phyloP scores from a whole-genome alignment of 1,140 invertebrate species.

The Akabosia matsudoensis region DNA sequence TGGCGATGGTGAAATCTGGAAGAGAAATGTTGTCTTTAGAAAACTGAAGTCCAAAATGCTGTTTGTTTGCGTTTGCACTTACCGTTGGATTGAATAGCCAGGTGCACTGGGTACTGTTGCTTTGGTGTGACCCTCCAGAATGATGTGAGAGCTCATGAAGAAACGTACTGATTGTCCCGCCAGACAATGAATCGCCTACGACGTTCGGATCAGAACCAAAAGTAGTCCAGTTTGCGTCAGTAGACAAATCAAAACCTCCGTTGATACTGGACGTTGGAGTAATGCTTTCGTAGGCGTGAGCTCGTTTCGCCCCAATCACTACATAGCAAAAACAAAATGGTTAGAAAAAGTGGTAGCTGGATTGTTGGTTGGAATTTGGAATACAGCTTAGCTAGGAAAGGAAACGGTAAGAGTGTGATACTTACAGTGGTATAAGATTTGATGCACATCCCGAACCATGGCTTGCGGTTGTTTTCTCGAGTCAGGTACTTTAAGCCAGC shows the following conservation, averaged over 20 bases:
- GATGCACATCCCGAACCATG: slow-evolving; percentile 77
- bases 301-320: slow-evolving; percentile 61
- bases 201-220: slow-evolving; percentile 38
- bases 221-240: slow-evolving; percentile 44
- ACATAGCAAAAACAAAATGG: too few relatives aligned
- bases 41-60: not conserved
- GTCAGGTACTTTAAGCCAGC: slow-evolving; percentile 75
- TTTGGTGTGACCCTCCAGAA: slow-evolving; percentile 43
- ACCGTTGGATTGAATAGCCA: slow-evolving; percentile 41
- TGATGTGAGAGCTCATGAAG: slow-evolving; percentile 40
- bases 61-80: not conserved
- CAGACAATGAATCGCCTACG: slow-evolving; percentile 29
- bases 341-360: not conserved
- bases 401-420: not conserved
- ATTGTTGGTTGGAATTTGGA: not conserved
- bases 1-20: slow-evolving; percentile 41
- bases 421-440: slow-evolving; percentile 68
- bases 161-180: slow-evolving; percentile 44
- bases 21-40: not conserved
- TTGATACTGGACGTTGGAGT: slow-evolving; percentile 50
- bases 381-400: not conserved
- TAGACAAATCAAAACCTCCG: slow-evolving; percentile 40
- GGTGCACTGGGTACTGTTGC: slow-evolving; percentile 41
- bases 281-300: slow-evolving; percentile 60
- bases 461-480: slow-evolving; percentile 71